phyloP scores from a whole-genome alignment of 2,797 vertebrate genomes.

The Typhlichthys subterraneus region DNA sequence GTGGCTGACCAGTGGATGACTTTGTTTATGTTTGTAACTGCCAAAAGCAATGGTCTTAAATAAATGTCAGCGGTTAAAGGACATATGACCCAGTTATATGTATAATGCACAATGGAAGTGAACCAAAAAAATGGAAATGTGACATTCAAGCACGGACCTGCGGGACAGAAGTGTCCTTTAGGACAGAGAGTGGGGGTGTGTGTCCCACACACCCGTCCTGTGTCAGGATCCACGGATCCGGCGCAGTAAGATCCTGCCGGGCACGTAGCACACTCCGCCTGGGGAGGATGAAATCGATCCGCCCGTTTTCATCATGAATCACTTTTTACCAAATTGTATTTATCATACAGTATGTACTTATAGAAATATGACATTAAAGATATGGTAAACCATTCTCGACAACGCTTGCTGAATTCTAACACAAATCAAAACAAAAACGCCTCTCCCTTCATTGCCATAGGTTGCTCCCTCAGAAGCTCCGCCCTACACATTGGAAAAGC shows the following conservation, averaged over 20 bases:
- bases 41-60: too few species aligned
- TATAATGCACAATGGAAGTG: background rate
- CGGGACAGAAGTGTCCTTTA: slow-evolving; percentile 79
- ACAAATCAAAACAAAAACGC: too few species aligned
- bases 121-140: background rate
- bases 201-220: slow-evolving; percentile 56
- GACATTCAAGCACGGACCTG: slow-evolving; percentile 60
- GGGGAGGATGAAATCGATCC: slow-evolving; percentile 32
- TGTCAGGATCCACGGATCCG: slow-evolving; percentile 51
- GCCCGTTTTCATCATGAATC: slow-evolving; percentile 6
- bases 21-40: too few species aligned
- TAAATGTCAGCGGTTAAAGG: too few species aligned
- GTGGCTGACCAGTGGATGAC: too few species aligned
- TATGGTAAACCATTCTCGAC: too few species aligned
- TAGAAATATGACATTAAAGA: background rate
- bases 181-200: slow-evolving; percentile 72
- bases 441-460: too few species aligned
- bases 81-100: background rate
- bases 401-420: too few species aligned
- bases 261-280: slow-evolving; percentile 79
- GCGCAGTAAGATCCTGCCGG: slow-evolving; percentile 81
- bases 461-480: too few species aligned
- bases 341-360: background rate
- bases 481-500: too few species aligned
- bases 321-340: slow-evolving; percentile 5